Conservation (phyloP, 1,140 invertebrate genomes). For the Chymomyza costata region DNA sequence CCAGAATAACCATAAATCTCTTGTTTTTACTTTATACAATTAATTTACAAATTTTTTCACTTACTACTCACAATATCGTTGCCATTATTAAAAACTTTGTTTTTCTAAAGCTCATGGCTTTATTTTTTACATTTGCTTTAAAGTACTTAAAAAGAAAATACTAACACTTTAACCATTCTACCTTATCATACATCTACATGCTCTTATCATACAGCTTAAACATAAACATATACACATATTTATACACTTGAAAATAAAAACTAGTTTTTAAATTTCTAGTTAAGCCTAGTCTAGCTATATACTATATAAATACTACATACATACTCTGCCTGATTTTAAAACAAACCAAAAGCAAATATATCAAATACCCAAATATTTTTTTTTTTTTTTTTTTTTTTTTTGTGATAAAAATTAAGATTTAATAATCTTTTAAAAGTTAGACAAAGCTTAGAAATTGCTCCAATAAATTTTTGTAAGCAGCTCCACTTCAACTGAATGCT, state of each 20-base stretch:
- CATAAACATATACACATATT: conserved; percentile 5
- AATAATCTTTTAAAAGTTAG: conserved; percentile 10
- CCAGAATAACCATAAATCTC: no score
- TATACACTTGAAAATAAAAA: no score
- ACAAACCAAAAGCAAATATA: conserved; percentile 28
- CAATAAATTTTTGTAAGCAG: conserved; percentile 12
- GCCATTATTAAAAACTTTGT: no score
- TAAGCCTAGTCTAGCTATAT: conserved; percentile 52
- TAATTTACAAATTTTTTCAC: no score
- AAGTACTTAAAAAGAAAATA: no score
- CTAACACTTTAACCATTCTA: no score
- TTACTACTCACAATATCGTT: no score
- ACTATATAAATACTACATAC: conserved; percentile 31
- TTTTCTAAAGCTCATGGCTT: no score
- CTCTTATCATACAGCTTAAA: conserved; percentile 23
- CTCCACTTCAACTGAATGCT: conserved; percentile 22
- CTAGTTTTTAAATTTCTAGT: conserved; percentile 27
- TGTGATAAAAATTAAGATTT: conserved; percentile 19
- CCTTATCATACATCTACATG: no score
- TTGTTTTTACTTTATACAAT: no score
- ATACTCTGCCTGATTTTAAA: conserved; percentile 26
- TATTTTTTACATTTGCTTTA: conserved; percentile 9
- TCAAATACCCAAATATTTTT: conserved; percentile 17
- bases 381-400: conserved; percentile 16
- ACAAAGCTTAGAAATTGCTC: conserved; percentile 3